phyloP scores from a whole-genome alignment of 2,113 vertebrate species.

The Fregetta grallaria region DNA sequence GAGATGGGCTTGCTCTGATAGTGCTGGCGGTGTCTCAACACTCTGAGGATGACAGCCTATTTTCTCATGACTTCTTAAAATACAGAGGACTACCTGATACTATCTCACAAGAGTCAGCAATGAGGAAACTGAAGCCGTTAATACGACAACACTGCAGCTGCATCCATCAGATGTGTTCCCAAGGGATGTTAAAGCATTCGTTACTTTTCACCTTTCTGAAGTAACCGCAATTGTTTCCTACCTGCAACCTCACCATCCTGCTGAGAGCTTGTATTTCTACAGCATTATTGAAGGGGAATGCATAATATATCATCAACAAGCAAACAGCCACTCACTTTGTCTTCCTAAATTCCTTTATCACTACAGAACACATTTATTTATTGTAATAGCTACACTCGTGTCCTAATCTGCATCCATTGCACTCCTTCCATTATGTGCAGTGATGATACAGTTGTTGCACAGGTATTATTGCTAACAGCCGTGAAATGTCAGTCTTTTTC shows the following conservation, averaged over 20 bases:
- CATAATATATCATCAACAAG: background rate
- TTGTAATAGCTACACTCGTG: background rate
- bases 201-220: slow-evolving; percentile 18
- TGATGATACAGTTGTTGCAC: background rate
- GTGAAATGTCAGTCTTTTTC: background rate
- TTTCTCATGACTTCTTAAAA: background rate
- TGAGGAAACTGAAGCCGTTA: background rate
- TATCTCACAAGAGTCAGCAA: background rate
- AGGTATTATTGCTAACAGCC: background rate
- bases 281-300: background rate
- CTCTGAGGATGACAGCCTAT: background rate
- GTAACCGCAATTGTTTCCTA: background rate
- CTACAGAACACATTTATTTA: background rate
- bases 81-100: background rate
- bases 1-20: background rate
- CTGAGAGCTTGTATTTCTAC: background rate
- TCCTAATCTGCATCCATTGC: background rate
- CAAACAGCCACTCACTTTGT: background rate
- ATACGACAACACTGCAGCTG: background rate
- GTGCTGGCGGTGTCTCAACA: background rate
- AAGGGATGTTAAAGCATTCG: background rate
- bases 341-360: background rate
- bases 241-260: background rate
- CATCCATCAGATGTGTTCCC: background rate
- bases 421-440: background rate